Percentiles rank a stretch among this genome's conserved stretches.
phyloP scores from a whole-genome alignment of 2,113 vertebrate species.

The Alligator mississippiensis region DNA sequence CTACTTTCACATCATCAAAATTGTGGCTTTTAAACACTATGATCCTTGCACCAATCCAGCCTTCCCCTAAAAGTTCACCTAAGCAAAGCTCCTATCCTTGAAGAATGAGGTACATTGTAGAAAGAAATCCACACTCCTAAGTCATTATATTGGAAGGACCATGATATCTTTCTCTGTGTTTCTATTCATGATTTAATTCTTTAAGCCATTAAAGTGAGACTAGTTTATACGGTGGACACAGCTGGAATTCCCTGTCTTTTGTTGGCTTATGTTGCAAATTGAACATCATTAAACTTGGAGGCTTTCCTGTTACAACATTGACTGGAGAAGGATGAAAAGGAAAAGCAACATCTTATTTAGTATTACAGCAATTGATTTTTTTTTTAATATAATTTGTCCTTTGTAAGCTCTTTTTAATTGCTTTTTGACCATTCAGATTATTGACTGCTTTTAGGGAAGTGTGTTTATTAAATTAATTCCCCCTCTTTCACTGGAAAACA shows the following conservation, averaged over 20 bases:
- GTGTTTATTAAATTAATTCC: neutral
- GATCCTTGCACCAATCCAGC: neutral
- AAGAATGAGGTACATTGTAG: neutral
- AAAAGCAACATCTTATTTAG: neutral
- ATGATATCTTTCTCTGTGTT: neutral
- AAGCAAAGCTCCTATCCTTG: neutral
- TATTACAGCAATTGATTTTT: neutral
- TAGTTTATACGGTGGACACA: neutral
- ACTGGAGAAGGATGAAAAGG: neutral
- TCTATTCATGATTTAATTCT: neutral
- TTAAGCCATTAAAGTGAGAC: neutral
- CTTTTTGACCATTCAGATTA: neutral
- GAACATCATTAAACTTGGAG: neutral
- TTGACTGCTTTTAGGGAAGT: neutral
- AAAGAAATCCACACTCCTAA: neutral
- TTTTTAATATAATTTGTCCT: neutral
- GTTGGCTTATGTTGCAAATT: neutral
- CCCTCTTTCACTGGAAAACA: neutral
- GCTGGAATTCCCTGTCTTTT: neutral
- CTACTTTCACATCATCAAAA: neutral
- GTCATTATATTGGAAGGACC: neutral
- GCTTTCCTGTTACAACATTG: neutral
- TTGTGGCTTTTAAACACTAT: neutral
- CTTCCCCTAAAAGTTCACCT: neutral
- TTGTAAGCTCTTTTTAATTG: conserved; percentile 15